Percentiles rank a stretch among this genome's conserved stretches.
Evolutionary conservation across 2,113 vertebrate genomes (phyloP).

Genomic region (Myotis yumanensis): DNA sequence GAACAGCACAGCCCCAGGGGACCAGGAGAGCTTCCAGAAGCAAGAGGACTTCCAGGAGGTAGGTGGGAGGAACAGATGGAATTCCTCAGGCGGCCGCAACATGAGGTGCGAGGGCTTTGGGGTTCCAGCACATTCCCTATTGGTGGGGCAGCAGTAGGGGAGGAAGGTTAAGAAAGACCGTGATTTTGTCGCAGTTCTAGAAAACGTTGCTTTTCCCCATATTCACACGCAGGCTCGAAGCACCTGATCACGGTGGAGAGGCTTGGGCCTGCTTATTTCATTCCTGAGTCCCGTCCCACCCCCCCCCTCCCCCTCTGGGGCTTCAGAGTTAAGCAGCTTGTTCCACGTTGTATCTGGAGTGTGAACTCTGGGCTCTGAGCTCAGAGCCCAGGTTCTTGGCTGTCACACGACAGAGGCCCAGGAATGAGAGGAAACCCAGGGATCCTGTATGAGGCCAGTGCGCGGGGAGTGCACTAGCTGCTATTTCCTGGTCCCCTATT

Average conservation of each 20-base stretch:
- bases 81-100: not conserved
- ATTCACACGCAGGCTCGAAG: too few species aligned
- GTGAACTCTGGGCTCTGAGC: not conserved
- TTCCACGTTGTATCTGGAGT: not conserved
- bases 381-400: not conserved
- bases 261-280: not conserved
- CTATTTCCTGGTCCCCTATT: not conserved
- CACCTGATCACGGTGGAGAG: not conserved
- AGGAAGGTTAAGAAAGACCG: not conserved
- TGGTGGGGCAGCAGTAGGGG: not conserved
- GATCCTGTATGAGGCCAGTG: not conserved
- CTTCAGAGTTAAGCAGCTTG: not conserved
- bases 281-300: too few species aligned
- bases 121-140: not conserved
- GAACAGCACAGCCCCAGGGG: not conserved
- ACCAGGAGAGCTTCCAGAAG: not conserved
- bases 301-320: too few species aligned
- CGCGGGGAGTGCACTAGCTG: not conserved
- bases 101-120: not conserved
- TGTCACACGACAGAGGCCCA: not conserved
- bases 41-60: not conserved
- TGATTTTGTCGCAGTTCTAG: not conserved
- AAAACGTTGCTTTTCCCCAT: not conserved
- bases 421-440: not conserved
- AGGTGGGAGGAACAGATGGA: not conserved